Evolutionary conservation across 2,113 vertebrate genomes (phyloP).

Genomic region (Baryphthengus martii): DNA sequence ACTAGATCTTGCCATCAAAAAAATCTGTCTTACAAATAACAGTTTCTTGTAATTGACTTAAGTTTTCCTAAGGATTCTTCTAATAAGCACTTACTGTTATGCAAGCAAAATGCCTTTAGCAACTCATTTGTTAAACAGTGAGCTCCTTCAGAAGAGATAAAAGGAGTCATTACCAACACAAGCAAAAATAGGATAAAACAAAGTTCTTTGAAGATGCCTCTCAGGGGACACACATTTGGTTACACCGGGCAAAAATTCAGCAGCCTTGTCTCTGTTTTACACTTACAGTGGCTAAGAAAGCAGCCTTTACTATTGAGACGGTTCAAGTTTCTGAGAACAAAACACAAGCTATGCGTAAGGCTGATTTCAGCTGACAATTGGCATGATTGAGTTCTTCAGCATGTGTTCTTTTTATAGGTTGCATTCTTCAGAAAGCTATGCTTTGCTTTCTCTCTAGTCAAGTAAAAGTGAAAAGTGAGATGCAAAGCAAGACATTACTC

Average conservation of each 20-base stretch:
- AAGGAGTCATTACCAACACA: conserved; percentile 70
- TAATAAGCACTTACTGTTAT: conserved; percentile 66
- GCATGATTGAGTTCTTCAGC: not conserved
- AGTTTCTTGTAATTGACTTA: conserved; percentile 29
- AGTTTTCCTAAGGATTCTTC: conserved; percentile 62
- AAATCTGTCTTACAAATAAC: not conserved
- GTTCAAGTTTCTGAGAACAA: not conserved
- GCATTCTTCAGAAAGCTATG: not conserved
- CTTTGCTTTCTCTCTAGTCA: not conserved
- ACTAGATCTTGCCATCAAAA: not conserved
- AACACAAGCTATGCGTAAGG: not conserved
- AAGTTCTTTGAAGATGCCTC: conserved; percentile 49
- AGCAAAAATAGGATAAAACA: conserved; percentile 8
- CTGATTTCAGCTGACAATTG: not conserved
- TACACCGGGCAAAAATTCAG: not conserved
- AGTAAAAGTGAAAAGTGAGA: not conserved
- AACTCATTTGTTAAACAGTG: conserved; percentile 83
- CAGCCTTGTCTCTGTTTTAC: not conserved
- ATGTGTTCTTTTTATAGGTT: not conserved
- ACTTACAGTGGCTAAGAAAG: not conserved
- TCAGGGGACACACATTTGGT: not conserved
- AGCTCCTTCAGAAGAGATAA: conserved; percentile 70
- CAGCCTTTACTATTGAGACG: not conserved
- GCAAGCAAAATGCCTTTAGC: conserved; percentile 75
- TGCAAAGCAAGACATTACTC: not conserved